Conservation (phyloP, 2,888 invertebrate genomes). For the Drosophila anomalipes region DNA sequence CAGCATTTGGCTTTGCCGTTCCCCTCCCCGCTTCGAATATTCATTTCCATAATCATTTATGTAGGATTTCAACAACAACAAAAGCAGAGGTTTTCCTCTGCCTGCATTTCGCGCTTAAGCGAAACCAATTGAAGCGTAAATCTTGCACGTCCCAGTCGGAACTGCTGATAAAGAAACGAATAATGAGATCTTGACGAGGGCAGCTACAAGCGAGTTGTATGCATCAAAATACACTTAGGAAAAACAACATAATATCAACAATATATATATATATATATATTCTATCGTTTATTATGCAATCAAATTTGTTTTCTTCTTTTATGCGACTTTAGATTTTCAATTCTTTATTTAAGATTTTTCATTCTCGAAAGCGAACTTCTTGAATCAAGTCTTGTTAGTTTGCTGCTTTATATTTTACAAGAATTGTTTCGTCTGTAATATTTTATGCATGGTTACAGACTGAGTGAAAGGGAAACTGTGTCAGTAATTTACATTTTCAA, state of each 20-base stretch:
- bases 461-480: neutral
- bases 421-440: neutral
- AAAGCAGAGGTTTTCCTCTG: constrained; percentile 34
- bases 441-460: neutral
- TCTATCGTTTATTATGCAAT: neutral
- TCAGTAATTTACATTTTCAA: neutral
- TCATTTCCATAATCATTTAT: constrained; percentile 71
- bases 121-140: constrained; percentile 80
- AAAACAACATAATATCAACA: neutral
- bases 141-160: constrained; percentile 65
- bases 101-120: constrained; percentile 73
- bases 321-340: neutral
- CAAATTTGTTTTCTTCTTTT: neutral
- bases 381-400: neutral
- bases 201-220: constrained; percentile 15
- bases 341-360: neutral
- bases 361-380: neutral
- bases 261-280: no score
- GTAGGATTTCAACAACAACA: constrained; percentile 36
- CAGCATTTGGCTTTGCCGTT: neutral
- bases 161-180: constrained; percentile 61
- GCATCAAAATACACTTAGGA: neutral
- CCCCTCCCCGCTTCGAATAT: constrained; percentile 42
- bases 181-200: constrained; percentile 53
- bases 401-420: neutral